Conservation (phyloP, 2,797 vertebrate genomes). For the Pitangus sulphuratus region DNA sequence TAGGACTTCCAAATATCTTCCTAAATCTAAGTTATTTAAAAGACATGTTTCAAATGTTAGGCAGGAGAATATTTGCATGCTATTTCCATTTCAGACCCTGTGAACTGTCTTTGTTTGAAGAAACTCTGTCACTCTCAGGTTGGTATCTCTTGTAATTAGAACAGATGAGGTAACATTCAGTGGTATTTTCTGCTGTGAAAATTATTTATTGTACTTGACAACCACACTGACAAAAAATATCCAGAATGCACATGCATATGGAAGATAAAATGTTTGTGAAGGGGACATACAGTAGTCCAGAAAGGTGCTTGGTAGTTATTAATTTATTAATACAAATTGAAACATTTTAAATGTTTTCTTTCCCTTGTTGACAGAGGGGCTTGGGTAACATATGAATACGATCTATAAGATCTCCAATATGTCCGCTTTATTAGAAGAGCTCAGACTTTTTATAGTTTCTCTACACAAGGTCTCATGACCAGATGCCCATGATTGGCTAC, state of each 20-base stretch:
- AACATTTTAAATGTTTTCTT: neutral
- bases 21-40: neutral
- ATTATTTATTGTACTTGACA: neutral
- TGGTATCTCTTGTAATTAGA: neutral
- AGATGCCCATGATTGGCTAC: too few species aligned
- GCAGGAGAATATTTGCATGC: neutral
- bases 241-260: neutral
- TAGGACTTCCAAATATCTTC: neutral
- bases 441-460: too few species aligned
- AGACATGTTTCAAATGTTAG: neutral
- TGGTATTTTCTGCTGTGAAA: neutral
- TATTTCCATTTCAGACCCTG: neutral
- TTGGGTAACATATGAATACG: too few species aligned
- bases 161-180: neutral
- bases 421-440: too few species aligned
- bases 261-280: neutral
- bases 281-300: neutral
- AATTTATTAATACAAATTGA: neutral
- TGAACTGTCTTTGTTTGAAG: neutral
- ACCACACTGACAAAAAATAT: neutral
- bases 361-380: neutral
- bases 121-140: neutral
- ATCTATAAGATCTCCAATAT: too few species aligned
- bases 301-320: neutral
- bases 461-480: too few species aligned